These are phyloP conservation scores for Dicroscelio sp. DNA, from an alignment of 2,888 invertebrate species.

Conservation along the genomic window DNA sequence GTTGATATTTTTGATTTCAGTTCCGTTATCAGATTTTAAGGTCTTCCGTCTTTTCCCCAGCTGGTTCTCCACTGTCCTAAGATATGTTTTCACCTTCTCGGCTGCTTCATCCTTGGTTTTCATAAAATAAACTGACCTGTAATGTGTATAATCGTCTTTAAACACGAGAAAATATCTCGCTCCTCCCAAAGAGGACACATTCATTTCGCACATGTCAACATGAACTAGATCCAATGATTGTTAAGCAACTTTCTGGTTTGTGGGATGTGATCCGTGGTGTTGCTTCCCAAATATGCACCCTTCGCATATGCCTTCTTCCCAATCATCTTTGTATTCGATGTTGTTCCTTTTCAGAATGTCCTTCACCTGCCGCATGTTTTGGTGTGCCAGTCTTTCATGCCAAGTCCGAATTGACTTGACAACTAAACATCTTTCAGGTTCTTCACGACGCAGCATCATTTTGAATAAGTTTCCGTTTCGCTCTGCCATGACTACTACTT, in stretches of 20 bases:
- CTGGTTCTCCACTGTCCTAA: neutral
- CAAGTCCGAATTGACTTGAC: neutral
- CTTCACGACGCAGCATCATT: neutral
- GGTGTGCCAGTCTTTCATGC: conserved; percentile 1
- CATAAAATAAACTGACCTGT: neutral
- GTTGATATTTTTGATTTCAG: neutral
- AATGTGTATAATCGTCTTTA: neutral
- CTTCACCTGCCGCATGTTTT: neutral
- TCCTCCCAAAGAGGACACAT: neutral
- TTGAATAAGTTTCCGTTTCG: neutral
- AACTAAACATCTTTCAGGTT: neutral
- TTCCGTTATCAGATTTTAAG: neutral
- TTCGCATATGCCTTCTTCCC: neutral
- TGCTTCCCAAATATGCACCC: neutral
- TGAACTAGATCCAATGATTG: neutral
- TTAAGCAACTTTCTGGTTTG: neutral
- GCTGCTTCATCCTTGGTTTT: conserved; percentile 2
- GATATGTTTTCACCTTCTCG: neutral
- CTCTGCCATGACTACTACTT: neutral
- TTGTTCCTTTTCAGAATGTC: neutral
- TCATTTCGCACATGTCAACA: neutral
- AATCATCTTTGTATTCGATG: neutral
- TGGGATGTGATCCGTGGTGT: neutral
- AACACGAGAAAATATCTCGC: neutral
- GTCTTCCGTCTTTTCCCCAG: neutral